Evolutionary conservation across 2,113 vertebrate species (phyloP), one percentile per base, ranked within the genome.

Genomic region (Phycodurus eques): DNA sequence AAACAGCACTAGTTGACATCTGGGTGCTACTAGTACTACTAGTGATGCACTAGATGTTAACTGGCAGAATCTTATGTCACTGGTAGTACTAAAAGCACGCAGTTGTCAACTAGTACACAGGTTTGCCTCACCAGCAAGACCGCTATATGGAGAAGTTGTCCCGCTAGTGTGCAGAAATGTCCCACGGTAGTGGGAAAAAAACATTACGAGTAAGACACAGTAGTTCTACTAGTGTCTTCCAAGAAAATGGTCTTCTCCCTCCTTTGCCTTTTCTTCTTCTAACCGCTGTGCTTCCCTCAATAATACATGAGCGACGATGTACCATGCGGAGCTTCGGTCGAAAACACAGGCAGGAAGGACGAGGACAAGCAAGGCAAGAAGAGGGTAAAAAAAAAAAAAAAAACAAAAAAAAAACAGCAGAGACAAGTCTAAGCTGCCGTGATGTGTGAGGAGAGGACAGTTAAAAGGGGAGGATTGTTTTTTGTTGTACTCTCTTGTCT

Each of bases 401-500:
- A 19, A 33, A 4, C 13, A 33, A 61, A 33, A 60, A 35, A 60
- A 8, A 22, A 27, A 27, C 22, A 57, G 56, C 11, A 4, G 54
- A 67, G 75, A 43, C 70, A 77, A 86, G 83, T 86, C 88, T 71
- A 82, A 74, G 82, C 85, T 87, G 84, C 80, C 83, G 81, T 64
- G 77, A 90, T 88, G 83, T 76, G 83, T 78, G 76, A 69, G 77
- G 84, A 83, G 80, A 78, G 70, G 80, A 65, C 43, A 46, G 85
- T 73, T 74, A 76, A 71, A 83, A 78, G 51, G 71, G 82, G 68
- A 74, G 17, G 70, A 54, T 87, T 78, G 75, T 69, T 39, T 78
- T 85, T 61, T 80, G 71, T 68, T 13, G 11, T 22, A 65, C 20
- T 20, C 53, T n/a, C 53, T 11, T 22, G 53, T 22, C 60, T 72